Evolutionary conservation across 2,797 vertebrate species (phyloP).

Genomic region (Epinephelus malabaricus): DNA sequence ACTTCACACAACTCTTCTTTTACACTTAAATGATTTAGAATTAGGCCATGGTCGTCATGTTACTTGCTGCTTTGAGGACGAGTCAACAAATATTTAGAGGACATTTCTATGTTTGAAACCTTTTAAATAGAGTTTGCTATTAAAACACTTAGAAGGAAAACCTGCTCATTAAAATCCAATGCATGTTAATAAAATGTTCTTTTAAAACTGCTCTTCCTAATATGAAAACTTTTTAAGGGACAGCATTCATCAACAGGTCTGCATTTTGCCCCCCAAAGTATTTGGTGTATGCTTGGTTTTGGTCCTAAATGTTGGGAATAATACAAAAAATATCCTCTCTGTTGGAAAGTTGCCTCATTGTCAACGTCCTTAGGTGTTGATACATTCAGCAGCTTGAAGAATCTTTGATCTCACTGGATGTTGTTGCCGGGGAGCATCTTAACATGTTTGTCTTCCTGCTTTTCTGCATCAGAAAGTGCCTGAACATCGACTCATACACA

Average conservation of each 20-base stretch:
- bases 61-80: not conserved
- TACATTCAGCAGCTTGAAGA: constrained; percentile 15
- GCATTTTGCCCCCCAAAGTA: not conserved
- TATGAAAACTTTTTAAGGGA: constrained; percentile 10
- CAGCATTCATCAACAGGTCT: not conserved
- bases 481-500: constrained; percentile 5
- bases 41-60: not conserved
- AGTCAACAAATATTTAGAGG: constrained; percentile 1
- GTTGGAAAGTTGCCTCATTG: not conserved
- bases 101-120: not conserved
- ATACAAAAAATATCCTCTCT: not conserved
- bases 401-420: not conserved
- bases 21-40: constrained; percentile 2
- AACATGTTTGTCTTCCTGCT: constrained; percentile 3
- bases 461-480: constrained; percentile 42
- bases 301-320: constrained; percentile 23
- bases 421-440: not conserved
- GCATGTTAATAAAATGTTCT: not conserved
- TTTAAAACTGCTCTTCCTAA: not conserved
- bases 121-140: constrained; percentile 12
- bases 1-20: constrained; percentile 29
- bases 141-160: not conserved
- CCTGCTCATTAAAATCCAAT: not conserved
- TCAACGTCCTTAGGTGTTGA: not conserved
- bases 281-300: constrained; percentile 1